These are phyloP conservation scores for Xyliphius kryptos DNA, from an alignment of 2,113 vertebrate genomes.

Conservation along the genomic window DNA sequence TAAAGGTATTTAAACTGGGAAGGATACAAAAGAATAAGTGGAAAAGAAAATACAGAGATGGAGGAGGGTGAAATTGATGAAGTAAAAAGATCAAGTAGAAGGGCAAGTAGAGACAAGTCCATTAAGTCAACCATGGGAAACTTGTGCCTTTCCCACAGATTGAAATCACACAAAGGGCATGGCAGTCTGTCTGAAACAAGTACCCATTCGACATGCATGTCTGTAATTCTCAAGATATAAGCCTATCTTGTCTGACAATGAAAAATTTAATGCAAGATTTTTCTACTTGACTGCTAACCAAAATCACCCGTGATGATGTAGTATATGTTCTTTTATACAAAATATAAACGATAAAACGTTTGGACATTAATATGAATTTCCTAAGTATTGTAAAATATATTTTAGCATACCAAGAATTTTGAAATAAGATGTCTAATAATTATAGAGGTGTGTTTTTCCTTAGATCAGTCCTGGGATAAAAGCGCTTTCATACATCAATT, in stretches of 20 bases:
- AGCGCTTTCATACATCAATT: too few species aligned
- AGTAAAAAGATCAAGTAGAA: constrained; percentile 1
- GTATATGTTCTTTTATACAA: too few species aligned
- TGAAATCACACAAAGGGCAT: constrained; percentile 7
- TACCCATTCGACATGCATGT: background rate
- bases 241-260: background rate
- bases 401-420: too few species aligned
- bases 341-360: too few species aligned
- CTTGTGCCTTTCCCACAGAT: constrained; percentile 6
- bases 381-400: too few species aligned
- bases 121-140: constrained; percentile 3
- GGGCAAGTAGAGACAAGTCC: constrained; percentile 17
- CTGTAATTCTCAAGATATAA: constrained; percentile 4
- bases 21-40: background rate
- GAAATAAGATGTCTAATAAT: too few species aligned
- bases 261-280: background rate
- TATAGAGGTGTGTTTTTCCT: too few species aligned
- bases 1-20: background rate
- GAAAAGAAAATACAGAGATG: background rate
- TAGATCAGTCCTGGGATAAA: too few species aligned
- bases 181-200: background rate
- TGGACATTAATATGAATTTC: too few species aligned
- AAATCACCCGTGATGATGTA: too few species aligned
- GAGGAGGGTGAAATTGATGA: constrained; percentile 1
- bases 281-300: constrained; percentile 2